Evolutionary conservation across 1,140 invertebrate species (phyloP).

Genomic region (Caerostris darwini): DNA sequence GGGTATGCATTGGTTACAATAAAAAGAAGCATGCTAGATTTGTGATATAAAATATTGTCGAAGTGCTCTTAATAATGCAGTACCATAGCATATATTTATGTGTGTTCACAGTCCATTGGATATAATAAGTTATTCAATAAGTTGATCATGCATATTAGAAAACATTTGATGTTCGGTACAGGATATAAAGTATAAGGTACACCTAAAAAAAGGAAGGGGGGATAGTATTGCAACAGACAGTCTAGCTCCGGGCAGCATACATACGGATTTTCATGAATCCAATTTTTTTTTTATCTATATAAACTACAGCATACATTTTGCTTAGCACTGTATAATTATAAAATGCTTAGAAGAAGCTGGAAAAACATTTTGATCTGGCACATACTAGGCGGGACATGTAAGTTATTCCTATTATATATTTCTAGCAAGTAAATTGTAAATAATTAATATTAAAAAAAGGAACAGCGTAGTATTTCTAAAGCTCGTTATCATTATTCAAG

Average conservation of each 20-base stretch:
- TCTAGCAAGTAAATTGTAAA: conserved; percentile 42
- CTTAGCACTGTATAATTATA: conserved; percentile 40
- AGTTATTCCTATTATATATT: conserved; percentile 52
- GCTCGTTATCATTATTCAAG: conserved; percentile 64
- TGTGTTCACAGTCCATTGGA: background rate
- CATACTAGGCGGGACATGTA: conserved; percentile 46
- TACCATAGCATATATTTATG: background rate
- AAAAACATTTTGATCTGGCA: conserved; percentile 66
- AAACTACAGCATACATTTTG: conserved; percentile 61
- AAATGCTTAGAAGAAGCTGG: conserved; percentile 60
- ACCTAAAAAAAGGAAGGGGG: background rate
- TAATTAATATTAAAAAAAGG: conserved; percentile 41
- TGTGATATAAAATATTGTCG: background rate
- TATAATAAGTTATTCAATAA: background rate
- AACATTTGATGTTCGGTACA: background rate
- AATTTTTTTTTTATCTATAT: conserved; percentile 14
- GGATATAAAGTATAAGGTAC: background rate
- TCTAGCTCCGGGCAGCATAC: conserved; percentile 70
- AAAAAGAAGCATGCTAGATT: background rate
- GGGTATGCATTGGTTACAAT: background rate
- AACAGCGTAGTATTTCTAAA: conserved; percentile 59
- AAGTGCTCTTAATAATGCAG: background rate
- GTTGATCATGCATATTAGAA: background rate
- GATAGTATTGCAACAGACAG: conserved; percentile 43
- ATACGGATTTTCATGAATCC: conserved; percentile 38